Conservation (phyloP, 2,888 invertebrate species). For the Aporophyla nigra region DNA sequence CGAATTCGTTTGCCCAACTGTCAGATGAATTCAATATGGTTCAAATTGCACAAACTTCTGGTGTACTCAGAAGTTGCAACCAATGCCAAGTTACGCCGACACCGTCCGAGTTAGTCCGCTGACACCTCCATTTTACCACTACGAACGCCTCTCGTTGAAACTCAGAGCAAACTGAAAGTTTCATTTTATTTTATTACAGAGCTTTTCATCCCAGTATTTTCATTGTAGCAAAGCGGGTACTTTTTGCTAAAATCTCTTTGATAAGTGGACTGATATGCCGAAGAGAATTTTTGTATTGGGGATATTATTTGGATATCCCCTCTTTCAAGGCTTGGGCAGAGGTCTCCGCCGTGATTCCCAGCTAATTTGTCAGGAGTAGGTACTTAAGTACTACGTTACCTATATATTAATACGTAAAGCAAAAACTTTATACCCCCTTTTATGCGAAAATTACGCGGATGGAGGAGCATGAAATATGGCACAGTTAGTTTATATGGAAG, state of each 20-base stretch:
- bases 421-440: no score
- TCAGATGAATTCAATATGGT: constrained; percentile 7
- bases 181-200: constrained; percentile 21
- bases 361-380: not conserved
- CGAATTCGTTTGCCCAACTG: not conserved
- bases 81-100: constrained; percentile 22
- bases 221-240: not conserved
- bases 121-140: constrained; percentile 33
- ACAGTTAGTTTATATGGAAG: no score
- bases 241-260: constrained; percentile 7
- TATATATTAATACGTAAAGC: no score
- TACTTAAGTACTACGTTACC: no score
- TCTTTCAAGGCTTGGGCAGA: not conserved
- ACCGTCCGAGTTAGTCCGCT: constrained; percentile 10
- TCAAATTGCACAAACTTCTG: constrained; percentile 16
- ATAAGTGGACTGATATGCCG: not conserved
- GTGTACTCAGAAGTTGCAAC: constrained; percentile 9
- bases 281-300: not conserved
- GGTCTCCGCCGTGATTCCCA: no score
- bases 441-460: no score
- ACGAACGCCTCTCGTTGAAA: constrained; percentile 8
- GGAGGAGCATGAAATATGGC: no score
- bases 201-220: constrained; percentile 14
- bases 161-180: constrained; percentile 29
- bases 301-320: not conserved